phyloP scores from a whole-genome alignment of 2,113 vertebrate species.

The Halichoerus grypus region DNA sequence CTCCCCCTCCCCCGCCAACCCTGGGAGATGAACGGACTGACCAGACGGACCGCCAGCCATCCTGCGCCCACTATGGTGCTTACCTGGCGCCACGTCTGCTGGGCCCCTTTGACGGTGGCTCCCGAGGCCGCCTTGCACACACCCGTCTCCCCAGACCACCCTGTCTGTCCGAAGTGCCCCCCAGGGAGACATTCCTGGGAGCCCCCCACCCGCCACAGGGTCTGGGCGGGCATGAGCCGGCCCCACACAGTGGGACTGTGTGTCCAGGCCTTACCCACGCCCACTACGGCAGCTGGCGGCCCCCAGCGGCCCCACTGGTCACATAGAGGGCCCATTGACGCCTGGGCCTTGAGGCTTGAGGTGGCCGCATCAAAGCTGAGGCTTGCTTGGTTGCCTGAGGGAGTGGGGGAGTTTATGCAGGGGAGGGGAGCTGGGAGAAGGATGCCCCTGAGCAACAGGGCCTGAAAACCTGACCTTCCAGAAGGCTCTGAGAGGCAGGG shows the following conservation, averaged over 20 bases:
- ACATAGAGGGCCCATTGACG: slow-evolving; percentile 80
- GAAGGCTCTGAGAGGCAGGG: slow-evolving; percentile 29
- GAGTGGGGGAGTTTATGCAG: fast-evolving
- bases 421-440: not conserved
- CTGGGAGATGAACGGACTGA: not conserved
- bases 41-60: slow-evolving; percentile 12
- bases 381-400: slow-evolving; percentile 25
- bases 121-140: slow-evolving; percentile 40
- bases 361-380: slow-evolving; percentile 76
- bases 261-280: slow-evolving; percentile 66
- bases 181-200: slow-evolving; percentile 61
- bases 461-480: slow-evolving; percentile 51
- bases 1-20: not conserved
- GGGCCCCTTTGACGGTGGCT: slow-evolving; percentile 46
- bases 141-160: slow-evolving; percentile 72
- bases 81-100: slow-evolving; percentile 52
- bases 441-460: not conserved
- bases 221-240: slow-evolving; percentile 44
- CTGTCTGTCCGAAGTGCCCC: slow-evolving; percentile 64
- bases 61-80: not conserved
- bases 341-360: slow-evolving; percentile 20
- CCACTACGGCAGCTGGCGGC: slow-evolving; percentile 37
- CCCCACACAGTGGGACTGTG: slow-evolving; percentile 78
- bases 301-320: slow-evolving; percentile 64
- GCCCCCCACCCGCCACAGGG: slow-evolving; percentile 71